phyloP scores from a whole-genome alignment of 2,797 vertebrate species.

The Astyanax mexicanus region DNA sequence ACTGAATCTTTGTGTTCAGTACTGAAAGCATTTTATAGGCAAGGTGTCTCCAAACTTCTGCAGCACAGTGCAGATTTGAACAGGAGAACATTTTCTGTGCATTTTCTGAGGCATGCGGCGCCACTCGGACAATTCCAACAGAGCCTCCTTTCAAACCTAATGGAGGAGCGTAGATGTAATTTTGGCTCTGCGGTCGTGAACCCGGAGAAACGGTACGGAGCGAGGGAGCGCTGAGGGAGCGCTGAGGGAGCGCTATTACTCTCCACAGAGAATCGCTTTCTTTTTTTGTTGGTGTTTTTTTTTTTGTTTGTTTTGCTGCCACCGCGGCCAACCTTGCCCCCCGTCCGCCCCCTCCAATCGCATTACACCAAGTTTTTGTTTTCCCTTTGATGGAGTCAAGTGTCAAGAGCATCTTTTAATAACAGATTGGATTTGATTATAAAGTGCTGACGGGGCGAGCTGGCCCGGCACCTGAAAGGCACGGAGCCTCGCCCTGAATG shows the following conservation, averaged over 20 bases:
- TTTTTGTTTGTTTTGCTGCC: conserved; percentile 42
- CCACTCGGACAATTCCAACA: conserved; percentile 12
- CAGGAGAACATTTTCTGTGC: conserved; percentile 21
- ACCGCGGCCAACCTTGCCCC: conserved; percentile 56
- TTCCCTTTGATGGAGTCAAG: conserved; percentile 79
- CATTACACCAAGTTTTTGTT: conserved; percentile 74
- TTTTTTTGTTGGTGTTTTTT: too few relatives aligned
- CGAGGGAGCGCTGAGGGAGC: conserved; percentile 15
- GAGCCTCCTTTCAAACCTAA: conserved; percentile 35
- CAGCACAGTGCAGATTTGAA: not conserved
- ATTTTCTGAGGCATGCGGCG: conserved; percentile 14
- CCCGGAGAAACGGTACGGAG: not conserved
- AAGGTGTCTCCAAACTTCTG: not conserved
- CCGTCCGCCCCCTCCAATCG: conserved; percentile 48
- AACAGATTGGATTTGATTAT: conserved; percentile 85
- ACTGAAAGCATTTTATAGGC: conserved; percentile 15
- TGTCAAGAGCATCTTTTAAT: conserved; percentile 85
- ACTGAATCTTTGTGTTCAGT: too few relatives aligned
- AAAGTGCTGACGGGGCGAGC: conserved; percentile 80
- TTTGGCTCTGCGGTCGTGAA: conserved; percentile 26
- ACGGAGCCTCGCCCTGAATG: conserved; percentile 77
- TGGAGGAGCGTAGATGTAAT: conserved; percentile 41
- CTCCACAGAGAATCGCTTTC: conserved; percentile 54
- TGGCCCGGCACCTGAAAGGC: conserved; percentile 77
- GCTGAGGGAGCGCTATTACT: conserved; percentile 55